A percentile compares a stretch with the other conserved stretches of the same genome.
Conservation (phyloP, 2,888 invertebrate species). For the Dasysyrphus tricinctus region DNA sequence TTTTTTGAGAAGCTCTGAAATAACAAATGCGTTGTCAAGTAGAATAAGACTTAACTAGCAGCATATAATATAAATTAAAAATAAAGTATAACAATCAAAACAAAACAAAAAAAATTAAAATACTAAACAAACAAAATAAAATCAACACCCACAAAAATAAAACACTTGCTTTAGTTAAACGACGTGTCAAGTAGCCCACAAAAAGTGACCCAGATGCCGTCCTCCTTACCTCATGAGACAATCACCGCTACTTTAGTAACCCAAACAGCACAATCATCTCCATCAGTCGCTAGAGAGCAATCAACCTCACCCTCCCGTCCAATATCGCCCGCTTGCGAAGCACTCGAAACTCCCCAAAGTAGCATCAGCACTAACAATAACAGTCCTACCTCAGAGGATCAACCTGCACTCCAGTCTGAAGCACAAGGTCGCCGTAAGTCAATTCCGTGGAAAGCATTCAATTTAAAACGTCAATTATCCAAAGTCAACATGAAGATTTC, state of each 20-base stretch:
- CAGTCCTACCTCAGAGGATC: constrained; percentile 79
- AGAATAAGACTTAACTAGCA: constrained; percentile 43
- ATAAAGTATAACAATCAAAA: constrained; percentile 43
- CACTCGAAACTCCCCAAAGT: constrained; percentile 82
- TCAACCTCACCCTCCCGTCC: constrained; percentile 82
- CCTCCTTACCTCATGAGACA: constrained; percentile 76
- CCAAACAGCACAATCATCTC: constrained; percentile 72
- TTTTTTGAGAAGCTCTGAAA: constrained; percentile 51
- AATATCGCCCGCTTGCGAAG: constrained; percentile 84
- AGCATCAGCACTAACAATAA: constrained; percentile 74
- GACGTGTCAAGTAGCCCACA: constrained; percentile 78
- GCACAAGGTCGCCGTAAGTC: constrained; percentile 86
- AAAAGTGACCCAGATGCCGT: constrained; percentile 76
- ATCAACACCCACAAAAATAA: constrained; percentile 61
- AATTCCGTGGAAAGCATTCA: constrained; percentile 90
- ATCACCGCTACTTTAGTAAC: constrained; percentile 74
- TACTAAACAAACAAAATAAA: constrained; percentile 26
- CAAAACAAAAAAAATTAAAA: constrained; percentile 32
- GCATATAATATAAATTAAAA: constrained; percentile 8
- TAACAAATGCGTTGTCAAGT: constrained; percentile 73
- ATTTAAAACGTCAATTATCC: constrained; percentile 91
- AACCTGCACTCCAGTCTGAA: constrained; percentile 80
- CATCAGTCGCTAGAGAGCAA: constrained; percentile 77
- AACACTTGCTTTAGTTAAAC: constrained; percentile 77
- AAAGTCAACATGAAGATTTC: constrained; percentile 86